These are phyloP conservation scores for Lysiphlebus fabarum DNA, from an alignment of 1,140 invertebrate genomes.

Conservation along the genomic window DNA sequence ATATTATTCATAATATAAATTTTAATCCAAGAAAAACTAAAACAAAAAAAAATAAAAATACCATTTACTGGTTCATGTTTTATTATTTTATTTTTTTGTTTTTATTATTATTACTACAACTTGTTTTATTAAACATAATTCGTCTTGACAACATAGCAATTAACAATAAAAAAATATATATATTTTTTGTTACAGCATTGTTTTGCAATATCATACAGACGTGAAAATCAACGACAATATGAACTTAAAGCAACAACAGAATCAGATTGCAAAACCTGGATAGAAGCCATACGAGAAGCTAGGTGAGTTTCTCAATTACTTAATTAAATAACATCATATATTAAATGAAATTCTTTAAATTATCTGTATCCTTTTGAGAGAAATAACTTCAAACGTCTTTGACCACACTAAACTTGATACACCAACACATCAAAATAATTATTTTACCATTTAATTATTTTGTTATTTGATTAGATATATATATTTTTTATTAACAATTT, in stretches of 20 bases:
- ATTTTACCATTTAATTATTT: too few relatives aligned
- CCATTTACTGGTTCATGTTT: too few relatives aligned
- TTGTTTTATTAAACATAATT: not conserved
- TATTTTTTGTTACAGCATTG: conserved; percentile 69
- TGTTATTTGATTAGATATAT: too few relatives aligned
- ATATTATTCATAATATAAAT: too few relatives aligned
- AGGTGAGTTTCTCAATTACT: conserved; percentile 59
- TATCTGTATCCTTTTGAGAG: not conserved
- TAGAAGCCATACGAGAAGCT: conserved; percentile 81
- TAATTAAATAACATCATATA: not conserved
- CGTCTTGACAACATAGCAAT: not conserved
- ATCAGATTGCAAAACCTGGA: conserved; percentile 84
- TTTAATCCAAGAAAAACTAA: too few relatives aligned
- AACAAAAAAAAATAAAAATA: too few relatives aligned
- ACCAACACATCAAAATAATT: too few relatives aligned
- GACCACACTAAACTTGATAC: not conserved
- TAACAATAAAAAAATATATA: not conserved
- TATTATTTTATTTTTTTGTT: too few relatives aligned
- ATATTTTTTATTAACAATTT: too few relatives aligned
- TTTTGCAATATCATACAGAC: conserved; percentile 84
- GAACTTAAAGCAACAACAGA: conserved; percentile 81
- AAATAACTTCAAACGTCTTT: not conserved
- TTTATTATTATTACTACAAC: not conserved
- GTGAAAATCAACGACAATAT: conserved; percentile 83
- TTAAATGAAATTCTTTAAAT: not conserved